phyloP scores from a whole-genome alignment of 2,888 invertebrate species.

The Melipona bicolor region DNA sequence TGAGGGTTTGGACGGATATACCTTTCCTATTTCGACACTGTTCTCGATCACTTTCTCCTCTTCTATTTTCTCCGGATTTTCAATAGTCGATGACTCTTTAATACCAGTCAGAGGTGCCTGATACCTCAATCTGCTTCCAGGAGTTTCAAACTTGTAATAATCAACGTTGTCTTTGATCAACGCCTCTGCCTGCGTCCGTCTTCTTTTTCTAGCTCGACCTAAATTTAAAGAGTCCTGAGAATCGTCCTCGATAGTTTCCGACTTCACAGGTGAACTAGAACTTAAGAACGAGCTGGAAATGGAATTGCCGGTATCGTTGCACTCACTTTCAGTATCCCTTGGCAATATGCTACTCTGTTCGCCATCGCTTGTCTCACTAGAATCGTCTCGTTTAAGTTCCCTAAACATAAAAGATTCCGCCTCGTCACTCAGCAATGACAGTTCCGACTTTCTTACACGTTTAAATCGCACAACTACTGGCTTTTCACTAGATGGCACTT shows the following conservation, averaged over 20 bases:
- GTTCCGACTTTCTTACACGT: conserved; percentile 90
- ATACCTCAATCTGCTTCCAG: conserved; percentile 84
- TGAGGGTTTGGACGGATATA: conserved; percentile 82
- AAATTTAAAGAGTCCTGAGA: conserved; percentile 77
- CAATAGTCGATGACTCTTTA: conserved; percentile 76
- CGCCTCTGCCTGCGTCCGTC: conserved; percentile 86
- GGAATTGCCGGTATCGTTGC: conserved; percentile 52
- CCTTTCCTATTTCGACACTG: conserved; percentile 52
- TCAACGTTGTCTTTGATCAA: conserved; percentile 87
- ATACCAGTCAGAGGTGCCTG: conserved; percentile 83
- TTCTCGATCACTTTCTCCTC: conserved; percentile 43
- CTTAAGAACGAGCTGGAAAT: conserved; percentile 67
- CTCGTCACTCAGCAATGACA: conserved; percentile 92
- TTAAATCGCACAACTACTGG: conserved; percentile 90
- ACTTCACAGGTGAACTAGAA: conserved; percentile 66
- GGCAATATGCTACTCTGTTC: conserved; percentile 79
- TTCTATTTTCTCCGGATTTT: conserved; percentile 75
- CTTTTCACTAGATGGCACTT: conserved; percentile 81
- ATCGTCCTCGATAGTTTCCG: conserved; percentile 79
- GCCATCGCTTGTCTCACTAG: conserved; percentile 86
- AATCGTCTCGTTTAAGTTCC: conserved; percentile 88
- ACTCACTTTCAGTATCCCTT: conserved; percentile 80
- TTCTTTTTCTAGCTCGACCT: conserved; percentile 80
- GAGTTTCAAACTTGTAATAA: conserved; percentile 86
- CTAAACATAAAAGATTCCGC: conserved; percentile 94